Evolutionary conservation across 2,113 vertebrate species (phyloP), one percentile per base, ranked within the genome.

Genomic region (Solea solea): DNA sequence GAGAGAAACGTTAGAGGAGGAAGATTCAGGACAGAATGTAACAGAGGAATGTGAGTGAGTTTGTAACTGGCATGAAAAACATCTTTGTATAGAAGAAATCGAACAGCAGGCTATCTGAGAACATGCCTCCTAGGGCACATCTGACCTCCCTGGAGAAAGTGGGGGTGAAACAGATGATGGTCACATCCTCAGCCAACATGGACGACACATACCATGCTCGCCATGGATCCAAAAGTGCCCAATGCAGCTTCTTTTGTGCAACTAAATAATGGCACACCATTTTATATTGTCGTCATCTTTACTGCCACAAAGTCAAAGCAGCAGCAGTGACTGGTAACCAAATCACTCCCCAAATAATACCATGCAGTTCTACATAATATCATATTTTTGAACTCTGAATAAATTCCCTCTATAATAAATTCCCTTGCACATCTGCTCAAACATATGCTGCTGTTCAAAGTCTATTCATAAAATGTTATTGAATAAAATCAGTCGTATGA

Each of bases 131-230:
- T 48, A 59, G 74, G 59, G 65, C 57, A 61, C 57, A n/a, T 34
- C 49, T 46, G 9, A 16, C 53, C 71, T 76, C 69, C 71, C 69
- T 53, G 0, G 21, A 56, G 63, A 40, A 64, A 40, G 61, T 2
- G 39, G 59, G 54, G 59, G 54, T 64, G 58, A 60, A 63, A 74
- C 82, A 77, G 58, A 81, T 72, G 81, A 87, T 69, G 76, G 57
- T 41, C 60, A 71, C 55, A 77, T 81, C 71, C 79, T 81, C 74
- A 67, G 77, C 78, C 73, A 75, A 82, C 76, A 81, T 54, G 57
- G 66, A 72, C 45, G 56, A 73, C 74, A 73, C 60, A 49, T 68
- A 62, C 48, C 28, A 73, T 45, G 72, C 69, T 78, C 42, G 60
- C 12, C 56, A 25, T 69, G 70, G 74, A 84, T 64, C 49, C 40